These are phyloP conservation scores for Solea solea DNA, from an alignment of 2,113 vertebrate species.

Conservation along the genomic window DNA sequence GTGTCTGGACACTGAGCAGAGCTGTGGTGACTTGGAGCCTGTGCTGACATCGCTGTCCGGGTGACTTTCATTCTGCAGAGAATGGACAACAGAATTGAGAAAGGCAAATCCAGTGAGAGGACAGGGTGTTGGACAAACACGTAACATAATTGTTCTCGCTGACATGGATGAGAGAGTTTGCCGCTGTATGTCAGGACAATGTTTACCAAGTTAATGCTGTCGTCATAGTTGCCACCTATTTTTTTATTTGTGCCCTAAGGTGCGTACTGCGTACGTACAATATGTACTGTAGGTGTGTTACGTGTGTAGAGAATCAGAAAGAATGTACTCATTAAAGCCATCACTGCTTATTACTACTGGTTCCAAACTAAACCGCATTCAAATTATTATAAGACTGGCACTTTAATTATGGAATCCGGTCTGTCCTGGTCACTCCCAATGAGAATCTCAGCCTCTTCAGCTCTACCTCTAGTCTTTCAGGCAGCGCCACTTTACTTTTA, in stretches of 20 bases:
- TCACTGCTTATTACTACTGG: not conserved
- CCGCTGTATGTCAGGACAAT: not conserved
- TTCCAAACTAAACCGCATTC: not conserved
- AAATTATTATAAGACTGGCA: conserved; percentile 16
- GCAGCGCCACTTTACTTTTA: too few species aligned
- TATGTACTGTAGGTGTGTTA: too few species aligned
- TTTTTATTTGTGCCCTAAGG: not conserved
- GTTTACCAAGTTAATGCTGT: not conserved
- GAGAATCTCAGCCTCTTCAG: too few species aligned
- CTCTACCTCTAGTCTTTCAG: too few species aligned
- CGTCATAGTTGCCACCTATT: not conserved
- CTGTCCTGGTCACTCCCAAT: too few species aligned
- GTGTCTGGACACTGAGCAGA: conserved; percentile 54
- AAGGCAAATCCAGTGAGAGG: not conserved
- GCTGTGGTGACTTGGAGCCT: conserved; percentile 16
- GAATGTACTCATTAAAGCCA: conserved; percentile 2
- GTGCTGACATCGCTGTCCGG: conserved; percentile 19
- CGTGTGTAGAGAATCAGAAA: not conserved
- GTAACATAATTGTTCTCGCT: conserved; percentile 15
- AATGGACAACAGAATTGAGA: not conserved
- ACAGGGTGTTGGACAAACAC: not conserved
- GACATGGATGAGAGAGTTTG: conserved; percentile 6
- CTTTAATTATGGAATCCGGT: conserved; percentile 9
- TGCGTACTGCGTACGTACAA: not conserved
- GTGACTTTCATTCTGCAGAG: conserved; percentile 55